A percentile compares a stretch with the other conserved stretches of the same genome.
These are phyloP conservation scores for Tragelaphus scriptus DNA, from an alignment of 2,113 vertebrate genomes.

Conservation along the genomic window DNA sequence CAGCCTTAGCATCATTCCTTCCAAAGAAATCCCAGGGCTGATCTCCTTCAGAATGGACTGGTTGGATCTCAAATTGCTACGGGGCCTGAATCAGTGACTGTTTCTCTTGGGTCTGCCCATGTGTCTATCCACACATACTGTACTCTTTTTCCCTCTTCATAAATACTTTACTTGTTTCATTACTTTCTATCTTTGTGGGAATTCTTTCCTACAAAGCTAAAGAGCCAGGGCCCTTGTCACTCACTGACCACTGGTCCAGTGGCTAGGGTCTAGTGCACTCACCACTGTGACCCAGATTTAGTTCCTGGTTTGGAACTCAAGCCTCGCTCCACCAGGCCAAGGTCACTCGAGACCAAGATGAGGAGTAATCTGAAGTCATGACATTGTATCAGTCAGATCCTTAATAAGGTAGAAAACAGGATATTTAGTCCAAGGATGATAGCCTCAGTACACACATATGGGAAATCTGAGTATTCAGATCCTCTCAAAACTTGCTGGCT, in stretches of 20 bases:
- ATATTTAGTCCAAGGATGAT: background rate
- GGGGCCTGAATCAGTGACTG: background rate
- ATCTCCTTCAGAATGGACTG: no score
- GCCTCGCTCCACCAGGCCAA: background rate
- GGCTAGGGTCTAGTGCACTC: background rate
- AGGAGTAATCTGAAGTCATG: background rate
- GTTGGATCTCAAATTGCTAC: background rate
- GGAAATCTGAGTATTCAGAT: background rate
- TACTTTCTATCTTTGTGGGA: background rate
- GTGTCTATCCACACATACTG: background rate
- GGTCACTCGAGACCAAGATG: background rate
- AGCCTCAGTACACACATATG: background rate
- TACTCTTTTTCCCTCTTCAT: background rate
- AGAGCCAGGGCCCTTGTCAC: background rate
- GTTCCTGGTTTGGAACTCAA: background rate
- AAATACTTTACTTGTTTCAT: background rate
- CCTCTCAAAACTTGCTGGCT: background rate
- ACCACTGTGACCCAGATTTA: background rate
- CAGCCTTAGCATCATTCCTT: no score
- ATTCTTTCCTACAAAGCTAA: background rate
- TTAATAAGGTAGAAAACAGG: background rate
- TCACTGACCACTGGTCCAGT: background rate
- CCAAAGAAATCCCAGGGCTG: no score
- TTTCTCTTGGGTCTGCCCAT: background rate
- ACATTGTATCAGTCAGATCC: background rate